Conservation (phyloP, 2,113 vertebrate genomes). For the Dinomys branickii region DNA sequence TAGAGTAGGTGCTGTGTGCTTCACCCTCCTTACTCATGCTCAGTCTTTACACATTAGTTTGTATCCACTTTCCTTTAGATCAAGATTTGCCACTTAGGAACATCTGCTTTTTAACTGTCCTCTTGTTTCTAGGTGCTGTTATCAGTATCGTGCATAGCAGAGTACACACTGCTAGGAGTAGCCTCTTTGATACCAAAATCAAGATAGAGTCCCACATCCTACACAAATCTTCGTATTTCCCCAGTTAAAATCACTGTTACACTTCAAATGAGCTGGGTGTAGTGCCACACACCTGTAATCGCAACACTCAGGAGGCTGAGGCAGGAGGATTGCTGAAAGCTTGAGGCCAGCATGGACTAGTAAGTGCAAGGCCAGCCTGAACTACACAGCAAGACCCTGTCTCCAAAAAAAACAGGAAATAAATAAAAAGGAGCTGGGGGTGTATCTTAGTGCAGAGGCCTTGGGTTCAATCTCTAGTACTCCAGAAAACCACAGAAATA, state of each 20-base stretch:
- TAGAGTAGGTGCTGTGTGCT: not conserved
- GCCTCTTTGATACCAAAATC: not conserved
- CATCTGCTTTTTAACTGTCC: not conserved
- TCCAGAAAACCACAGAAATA: too few relatives aligned
- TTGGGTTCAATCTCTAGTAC: not conserved
- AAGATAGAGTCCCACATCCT: fast-evolving
- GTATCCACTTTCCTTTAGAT: not conserved
- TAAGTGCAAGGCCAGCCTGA: not conserved
- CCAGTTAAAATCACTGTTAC: not conserved
- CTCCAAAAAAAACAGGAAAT: not conserved
- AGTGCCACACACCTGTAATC: too few relatives aligned
- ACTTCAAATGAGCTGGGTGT: too few relatives aligned
- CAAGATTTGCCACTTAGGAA: not conserved
- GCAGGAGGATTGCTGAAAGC: too few relatives aligned
- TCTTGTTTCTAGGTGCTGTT: not conserved
- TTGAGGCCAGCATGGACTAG: not conserved
- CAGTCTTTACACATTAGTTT: not conserved
- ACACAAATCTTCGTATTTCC: not conserved
- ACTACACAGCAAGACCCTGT: not conserved
- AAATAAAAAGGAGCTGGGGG: not conserved
- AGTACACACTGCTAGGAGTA: not conserved
- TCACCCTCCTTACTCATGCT: not conserved
- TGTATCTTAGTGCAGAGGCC: not conserved
- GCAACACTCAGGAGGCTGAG: too few relatives aligned
- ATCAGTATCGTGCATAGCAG: not conserved